phyloP scores from a whole-genome alignment of 2,113 vertebrate species.

The Spilogale gracilis region DNA sequence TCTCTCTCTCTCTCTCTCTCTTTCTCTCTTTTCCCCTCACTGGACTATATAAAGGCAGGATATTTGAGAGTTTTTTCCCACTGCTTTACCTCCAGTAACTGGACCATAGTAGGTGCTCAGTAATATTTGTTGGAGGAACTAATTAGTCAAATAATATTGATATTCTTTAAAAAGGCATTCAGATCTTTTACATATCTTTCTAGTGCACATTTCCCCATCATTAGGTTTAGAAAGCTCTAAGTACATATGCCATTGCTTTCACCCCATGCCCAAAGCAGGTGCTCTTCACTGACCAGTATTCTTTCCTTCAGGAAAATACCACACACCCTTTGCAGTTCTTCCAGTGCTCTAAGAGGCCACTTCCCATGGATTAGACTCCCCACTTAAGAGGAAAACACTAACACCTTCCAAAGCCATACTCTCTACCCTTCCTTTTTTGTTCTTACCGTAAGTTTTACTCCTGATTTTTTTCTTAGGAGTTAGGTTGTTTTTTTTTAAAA shows the following conservation, averaged over 20 bases:
- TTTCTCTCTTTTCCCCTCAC: not conserved
- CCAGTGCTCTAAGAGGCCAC: not conserved
- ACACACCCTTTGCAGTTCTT: too few species aligned
- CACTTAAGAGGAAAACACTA: not conserved
- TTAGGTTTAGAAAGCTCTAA: not conserved
- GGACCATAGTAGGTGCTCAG: not conserved
- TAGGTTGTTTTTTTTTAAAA: not conserved
- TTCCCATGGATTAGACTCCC: not conserved
- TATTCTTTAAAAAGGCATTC: not conserved
- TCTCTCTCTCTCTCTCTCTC: not conserved
- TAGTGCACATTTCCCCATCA: not conserved
- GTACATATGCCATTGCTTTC: not conserved
- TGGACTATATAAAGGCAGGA: not conserved
- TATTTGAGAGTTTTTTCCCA: not conserved
- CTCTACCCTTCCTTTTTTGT: not conserved
- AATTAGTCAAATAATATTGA: not conserved
- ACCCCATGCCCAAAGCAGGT: not conserved
- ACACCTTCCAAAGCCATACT: not conserved
- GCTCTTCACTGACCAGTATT: fast-evolving
- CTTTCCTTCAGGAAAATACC: not conserved
- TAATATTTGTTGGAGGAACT: not conserved
- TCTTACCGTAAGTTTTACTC: not conserved
- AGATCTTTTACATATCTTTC: not conserved
- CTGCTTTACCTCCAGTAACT: not conserved
- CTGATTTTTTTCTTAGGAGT: not conserved